phyloP scores from a whole-genome alignment of 2,888 invertebrate species.

The Chaetoderma sp. region DNA sequence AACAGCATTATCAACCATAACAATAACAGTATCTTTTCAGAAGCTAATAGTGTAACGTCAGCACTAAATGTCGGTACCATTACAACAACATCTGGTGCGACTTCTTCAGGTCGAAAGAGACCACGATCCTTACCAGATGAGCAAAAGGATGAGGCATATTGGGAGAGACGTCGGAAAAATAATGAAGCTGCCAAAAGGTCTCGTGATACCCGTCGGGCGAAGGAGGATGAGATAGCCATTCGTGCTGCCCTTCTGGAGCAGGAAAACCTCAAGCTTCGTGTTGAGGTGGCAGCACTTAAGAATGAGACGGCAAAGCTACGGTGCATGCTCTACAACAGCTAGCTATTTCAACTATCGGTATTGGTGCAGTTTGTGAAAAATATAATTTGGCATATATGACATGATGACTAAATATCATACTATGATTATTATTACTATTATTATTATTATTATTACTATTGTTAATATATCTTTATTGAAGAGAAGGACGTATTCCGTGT shows the following conservation, averaged over 20 bases:
- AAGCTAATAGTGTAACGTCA: conserved; percentile 16
- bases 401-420: no score
- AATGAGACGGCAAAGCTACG: conserved; percentile 76
- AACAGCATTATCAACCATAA: conserved; percentile 19
- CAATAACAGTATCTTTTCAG: conserved; percentile 15
- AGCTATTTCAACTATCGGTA: conserved; percentile 5
- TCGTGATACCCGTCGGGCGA: conserved; percentile 86
- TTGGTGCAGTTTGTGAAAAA: no score
- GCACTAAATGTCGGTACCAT: neutral
- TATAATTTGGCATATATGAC: no score
- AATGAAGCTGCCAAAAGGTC: conserved; percentile 96
- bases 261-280: conserved; percentile 84
- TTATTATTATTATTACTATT: no score
- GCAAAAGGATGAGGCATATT: conserved; percentile 84
- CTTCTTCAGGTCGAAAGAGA: conserved; percentile 41
- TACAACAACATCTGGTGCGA: conserved; percentile 13
- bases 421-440: no score
- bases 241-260: conserved; percentile 88
- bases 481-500: no score
- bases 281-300: conserved; percentile 77
- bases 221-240: conserved; percentile 93
- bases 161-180: conserved; percentile 89
- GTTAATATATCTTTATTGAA: no score
- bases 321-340: conserved; percentile 71
- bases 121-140: conserved; percentile 63